These are phyloP conservation scores for Gasterosteus nipponicus DNA, from an alignment of 2,113 vertebrate genomes.

Conservation along the genomic window DNA sequence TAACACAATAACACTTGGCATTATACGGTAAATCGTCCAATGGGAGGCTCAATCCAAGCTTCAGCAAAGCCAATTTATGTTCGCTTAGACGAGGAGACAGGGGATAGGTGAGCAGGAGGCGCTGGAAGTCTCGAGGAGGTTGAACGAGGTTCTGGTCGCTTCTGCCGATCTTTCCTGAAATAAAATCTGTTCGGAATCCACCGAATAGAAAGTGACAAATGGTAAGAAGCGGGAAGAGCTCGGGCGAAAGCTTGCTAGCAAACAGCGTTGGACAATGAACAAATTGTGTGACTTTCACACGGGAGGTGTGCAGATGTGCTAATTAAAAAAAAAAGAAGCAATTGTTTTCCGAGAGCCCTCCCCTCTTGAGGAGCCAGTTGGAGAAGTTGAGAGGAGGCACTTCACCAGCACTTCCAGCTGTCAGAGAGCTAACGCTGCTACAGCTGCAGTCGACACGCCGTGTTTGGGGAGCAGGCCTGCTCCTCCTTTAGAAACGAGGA, in stretches of 20 bases:
- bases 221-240: neutral
- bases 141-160: slow-evolving; percentile 8
- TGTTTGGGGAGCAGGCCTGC: slow-evolving; percentile 64
- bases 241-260: neutral
- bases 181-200: neutral
- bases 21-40: slow-evolving; percentile 61
- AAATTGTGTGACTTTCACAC: neutral
- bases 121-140: slow-evolving; percentile 27
- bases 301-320: neutral
- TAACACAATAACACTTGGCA: slow-evolving; percentile 73
- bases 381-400: slow-evolving; percentile 67
- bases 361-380: slow-evolving; percentile 25
- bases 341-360: slow-evolving; percentile 22
- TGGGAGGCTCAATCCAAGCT: slow-evolving; percentile 49
- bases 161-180: neutral
- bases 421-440: slow-evolving; percentile 53
- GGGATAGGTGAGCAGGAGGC: slow-evolving; percentile 45
- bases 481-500: slow-evolving; percentile 65
- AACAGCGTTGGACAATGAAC: neutral
- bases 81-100: slow-evolving; percentile 42
- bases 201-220: neutral
- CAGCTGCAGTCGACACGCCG: slow-evolving; percentile 40
- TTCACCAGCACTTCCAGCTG: slow-evolving; percentile 69
- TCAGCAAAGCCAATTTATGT: slow-evolving; percentile 45
- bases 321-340: slow-evolving; percentile 6